Evolutionary conservation across 2,888 invertebrate species (phyloP), one percentile per base, ranked within the genome.

Genomic region (Amorpha juglandis): DNA sequence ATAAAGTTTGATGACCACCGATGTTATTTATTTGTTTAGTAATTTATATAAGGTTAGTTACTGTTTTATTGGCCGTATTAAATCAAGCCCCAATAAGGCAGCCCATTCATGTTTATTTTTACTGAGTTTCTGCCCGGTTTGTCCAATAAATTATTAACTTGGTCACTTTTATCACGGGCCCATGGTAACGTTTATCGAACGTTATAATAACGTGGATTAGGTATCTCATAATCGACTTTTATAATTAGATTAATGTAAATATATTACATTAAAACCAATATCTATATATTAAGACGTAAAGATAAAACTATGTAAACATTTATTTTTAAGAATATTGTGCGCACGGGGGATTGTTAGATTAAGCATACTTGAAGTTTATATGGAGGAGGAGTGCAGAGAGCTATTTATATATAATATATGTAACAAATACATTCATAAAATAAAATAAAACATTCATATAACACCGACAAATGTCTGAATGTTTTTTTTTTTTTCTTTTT

Each of bases 11-110:
- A 92, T 89, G 90, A 85, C 89, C 91, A 89, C 76, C 75, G 82
- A 84, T 85, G 91, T 93, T 92, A 92, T 93, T 92, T 93, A 93
- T 93, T 92, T 92, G 92, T 91, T 92, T 87, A 91, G 89, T 92
- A 93, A 92, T 93, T 92, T 93, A 93, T 93, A 91, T 92, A 91
- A 90, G 91, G 92, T 92, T 92, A 91, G 92, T 92, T 91, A 92
- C 92, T 89, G 92, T 92, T 93, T 93, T 93, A 93, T 93, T 92
- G 86, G 81, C 78, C 79, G 88, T 88, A 92, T 92, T 93, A 93
- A 93, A 93, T 93, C 93, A 93, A 89, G 91, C 84, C 89, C 89
- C 92, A 93, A 92, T 92, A 92, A 93, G 92, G 92, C 93, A 91
- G 89, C 89, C 91, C 91, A 92, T 93, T 93, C 90, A 91, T 92